Conservation (phyloP, 2,797 vertebrate genomes). For the Lepilemur septentrionalis region DNA sequence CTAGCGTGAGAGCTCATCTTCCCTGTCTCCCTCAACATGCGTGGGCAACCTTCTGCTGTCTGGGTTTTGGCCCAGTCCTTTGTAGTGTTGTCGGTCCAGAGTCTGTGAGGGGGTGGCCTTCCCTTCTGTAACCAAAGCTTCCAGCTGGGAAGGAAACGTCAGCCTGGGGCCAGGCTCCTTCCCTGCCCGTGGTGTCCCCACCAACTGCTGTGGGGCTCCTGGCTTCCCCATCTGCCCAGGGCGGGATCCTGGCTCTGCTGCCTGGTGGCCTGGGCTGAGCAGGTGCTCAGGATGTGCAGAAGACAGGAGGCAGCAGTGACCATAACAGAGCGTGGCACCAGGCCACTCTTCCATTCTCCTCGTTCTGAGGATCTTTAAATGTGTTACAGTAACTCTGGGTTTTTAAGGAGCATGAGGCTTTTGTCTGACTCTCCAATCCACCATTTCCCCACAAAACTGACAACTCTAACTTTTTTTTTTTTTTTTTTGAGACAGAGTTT, state of each 20-base stretch:
- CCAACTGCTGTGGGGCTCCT: background rate
- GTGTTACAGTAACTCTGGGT: background rate
- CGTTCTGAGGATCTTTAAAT: background rate
- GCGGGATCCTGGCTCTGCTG: rapidly evolving
- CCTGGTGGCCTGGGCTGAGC: background rate
- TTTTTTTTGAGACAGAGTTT: too few species aligned
- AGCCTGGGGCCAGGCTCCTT: background rate
- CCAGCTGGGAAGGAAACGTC: background rate
- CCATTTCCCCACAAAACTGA: background rate
- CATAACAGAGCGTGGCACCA: background rate
- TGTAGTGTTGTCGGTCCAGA: background rate
- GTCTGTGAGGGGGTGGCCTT: background rate
- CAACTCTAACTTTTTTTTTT: background rate
- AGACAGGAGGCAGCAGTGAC: background rate
- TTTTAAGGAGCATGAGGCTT: background rate
- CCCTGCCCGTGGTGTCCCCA: background rate
- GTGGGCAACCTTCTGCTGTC: background rate
- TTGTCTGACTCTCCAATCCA: background rate
- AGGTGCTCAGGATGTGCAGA: background rate
- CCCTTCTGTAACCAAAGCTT: background rate
- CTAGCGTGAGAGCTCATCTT: background rate
- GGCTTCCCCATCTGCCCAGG: background rate
- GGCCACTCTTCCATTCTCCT: background rate
- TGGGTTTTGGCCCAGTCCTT: background rate
- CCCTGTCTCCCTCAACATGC: rapidly evolving